Evolutionary conservation across 1,140 invertebrate genomes (phyloP).

Genomic region (Wiebesia pumilae): DNA sequence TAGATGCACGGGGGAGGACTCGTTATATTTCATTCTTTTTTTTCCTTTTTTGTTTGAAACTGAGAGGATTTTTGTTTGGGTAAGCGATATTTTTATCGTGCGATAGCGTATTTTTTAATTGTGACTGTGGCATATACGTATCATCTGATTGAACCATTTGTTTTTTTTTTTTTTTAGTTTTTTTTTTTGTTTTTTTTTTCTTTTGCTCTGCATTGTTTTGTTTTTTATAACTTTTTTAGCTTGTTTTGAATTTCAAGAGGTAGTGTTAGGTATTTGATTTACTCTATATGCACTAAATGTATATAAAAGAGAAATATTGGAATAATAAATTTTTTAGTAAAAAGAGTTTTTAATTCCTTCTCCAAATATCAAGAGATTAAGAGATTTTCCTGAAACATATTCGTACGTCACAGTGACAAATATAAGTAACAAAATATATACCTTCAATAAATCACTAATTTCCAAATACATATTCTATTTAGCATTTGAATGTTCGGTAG

Average conservation of each 20-base stretch:
- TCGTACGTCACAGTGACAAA: too few species aligned
- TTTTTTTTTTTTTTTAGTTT: neutral
- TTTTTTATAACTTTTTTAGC: neutral
- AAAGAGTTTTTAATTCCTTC: too few species aligned
- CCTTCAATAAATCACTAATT: too few species aligned
- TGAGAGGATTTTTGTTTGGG: conserved; percentile 5
- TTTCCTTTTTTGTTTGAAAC: neutral
- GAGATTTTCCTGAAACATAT: too few species aligned
- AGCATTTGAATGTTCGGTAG: too few species aligned
- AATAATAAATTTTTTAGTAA: too few species aligned
- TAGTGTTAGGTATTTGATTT: neutral
- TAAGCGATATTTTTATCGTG: conserved; percentile 6
- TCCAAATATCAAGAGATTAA: too few species aligned
- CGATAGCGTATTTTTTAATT: neutral
- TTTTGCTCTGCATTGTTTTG: too few species aligned
- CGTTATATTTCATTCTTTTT: neutral
- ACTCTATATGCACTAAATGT: neutral
- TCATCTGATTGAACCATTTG: neutral
- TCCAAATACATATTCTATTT: too few species aligned
- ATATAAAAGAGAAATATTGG: neutral
- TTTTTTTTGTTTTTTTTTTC: too few species aligned
- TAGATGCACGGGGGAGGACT: neutral
- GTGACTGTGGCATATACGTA: neutral
- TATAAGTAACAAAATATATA: too few species aligned
- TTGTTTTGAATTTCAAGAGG: neutral